Conservation (phyloP, 2,888 invertebrate species). For the Griposia aprilina region DNA sequence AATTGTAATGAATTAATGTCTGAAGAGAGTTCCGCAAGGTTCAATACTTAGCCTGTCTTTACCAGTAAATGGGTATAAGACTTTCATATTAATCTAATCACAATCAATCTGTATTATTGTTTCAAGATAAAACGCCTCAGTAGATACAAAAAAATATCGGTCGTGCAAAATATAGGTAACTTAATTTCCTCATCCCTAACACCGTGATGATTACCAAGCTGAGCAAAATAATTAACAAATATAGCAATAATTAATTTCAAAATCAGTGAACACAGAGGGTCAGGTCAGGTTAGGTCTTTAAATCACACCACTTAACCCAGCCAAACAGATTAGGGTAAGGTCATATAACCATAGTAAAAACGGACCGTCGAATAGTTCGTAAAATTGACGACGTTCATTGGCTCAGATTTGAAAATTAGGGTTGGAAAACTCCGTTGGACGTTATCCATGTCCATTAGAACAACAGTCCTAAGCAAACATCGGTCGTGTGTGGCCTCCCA, state of each 20-base stretch:
- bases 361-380: slow-evolving; percentile 50
- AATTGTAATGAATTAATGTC: slow-evolving; percentile 6
- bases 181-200: not conserved
- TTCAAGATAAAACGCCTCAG: not conserved
- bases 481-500: slow-evolving; percentile 82
- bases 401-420: slow-evolving; percentile 82
- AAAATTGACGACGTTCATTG: slow-evolving; percentile 66
- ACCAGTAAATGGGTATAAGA: not conserved
- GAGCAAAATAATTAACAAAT: slow-evolving; percentile 19
- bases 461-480: slow-evolving; percentile 88
- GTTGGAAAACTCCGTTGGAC: slow-evolving; percentile 77
- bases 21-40: slow-evolving; percentile 6
- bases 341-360: slow-evolving; percentile 46
- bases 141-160: too few species aligned
- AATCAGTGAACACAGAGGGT: slow-evolving; percentile 29
- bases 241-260: slow-evolving; percentile 36
- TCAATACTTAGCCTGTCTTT: not conserved
- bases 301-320: slow-evolving; percentile 42
- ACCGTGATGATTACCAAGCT: not conserved
- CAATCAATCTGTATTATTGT: not conserved
- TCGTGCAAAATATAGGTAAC: not conserved
- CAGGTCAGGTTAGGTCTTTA: slow-evolving; percentile 20
- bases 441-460: slow-evolving; percentile 86
- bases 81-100: not conserved
- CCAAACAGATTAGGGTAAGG: slow-evolving; percentile 33